Evolutionary conservation across 2,797 vertebrate species (phyloP).

Genomic region (Zonotrichia albicollis): DNA sequence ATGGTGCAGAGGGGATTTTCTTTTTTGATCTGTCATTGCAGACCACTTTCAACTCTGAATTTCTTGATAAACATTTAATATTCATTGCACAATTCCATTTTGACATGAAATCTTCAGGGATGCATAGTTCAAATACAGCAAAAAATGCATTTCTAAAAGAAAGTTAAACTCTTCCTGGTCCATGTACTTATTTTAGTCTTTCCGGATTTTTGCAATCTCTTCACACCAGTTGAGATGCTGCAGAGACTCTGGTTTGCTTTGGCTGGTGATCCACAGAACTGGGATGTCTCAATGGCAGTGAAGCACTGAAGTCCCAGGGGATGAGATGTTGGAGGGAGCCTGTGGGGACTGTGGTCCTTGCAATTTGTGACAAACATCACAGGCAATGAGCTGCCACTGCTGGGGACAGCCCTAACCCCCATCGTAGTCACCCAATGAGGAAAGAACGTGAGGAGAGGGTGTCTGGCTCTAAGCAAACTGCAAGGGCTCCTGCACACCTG

Average conservation of each 20-base stretch:
- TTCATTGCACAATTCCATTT: background rate
- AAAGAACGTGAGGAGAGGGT: fast-evolving
- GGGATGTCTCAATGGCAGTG: background rate
- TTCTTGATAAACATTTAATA: slow-evolving; percentile 7
- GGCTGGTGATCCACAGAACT: background rate
- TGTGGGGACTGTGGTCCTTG: background rate
- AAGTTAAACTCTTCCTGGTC: background rate
- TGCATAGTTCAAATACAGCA: background rate
- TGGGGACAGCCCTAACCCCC: background rate
- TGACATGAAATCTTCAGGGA: background rate
- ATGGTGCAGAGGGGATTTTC: background rate
- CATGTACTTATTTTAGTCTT: background rate
- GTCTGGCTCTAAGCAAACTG: background rate
- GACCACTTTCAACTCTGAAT: background rate
- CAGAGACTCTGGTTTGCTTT: background rate
- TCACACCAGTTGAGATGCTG: background rate
- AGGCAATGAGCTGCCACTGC: background rate
- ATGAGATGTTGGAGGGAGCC: background rate
- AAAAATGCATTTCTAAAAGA: fast-evolving
- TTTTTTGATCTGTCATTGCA: background rate
- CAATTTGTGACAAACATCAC: background rate
- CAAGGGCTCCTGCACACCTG: fast-evolving
- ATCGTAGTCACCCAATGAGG: fast-evolving
- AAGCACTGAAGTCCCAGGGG: background rate
- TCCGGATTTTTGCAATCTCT: background rate